A percentile compares a stretch with the other conserved stretches of the same genome.
These are phyloP conservation scores for Anguilla megastoma DNA, from an alignment of 2,797 vertebrate genomes.

Conservation along the genomic window DNA sequence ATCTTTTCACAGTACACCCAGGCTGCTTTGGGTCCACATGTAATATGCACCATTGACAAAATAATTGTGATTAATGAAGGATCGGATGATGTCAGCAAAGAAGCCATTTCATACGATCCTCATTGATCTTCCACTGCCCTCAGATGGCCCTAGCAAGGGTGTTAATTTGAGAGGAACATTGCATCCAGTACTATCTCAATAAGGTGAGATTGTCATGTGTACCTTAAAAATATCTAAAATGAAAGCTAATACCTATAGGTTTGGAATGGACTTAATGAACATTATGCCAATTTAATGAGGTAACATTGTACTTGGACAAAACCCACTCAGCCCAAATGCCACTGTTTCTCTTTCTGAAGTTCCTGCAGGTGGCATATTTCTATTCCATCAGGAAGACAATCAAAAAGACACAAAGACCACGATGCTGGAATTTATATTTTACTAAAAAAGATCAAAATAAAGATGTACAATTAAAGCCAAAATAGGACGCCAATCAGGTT, in stretches of 20 bases:
- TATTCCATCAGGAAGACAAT: background rate
- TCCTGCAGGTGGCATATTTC: background rate
- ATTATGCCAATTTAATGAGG: too few species aligned
- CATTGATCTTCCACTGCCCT: too few species aligned
- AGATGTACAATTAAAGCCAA: constrained; percentile 69
- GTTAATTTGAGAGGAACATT: too few species aligned
- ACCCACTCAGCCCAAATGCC: background rate
- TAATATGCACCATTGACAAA: background rate
- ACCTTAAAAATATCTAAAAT: too few species aligned
- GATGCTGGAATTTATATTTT: constrained; percentile 65
- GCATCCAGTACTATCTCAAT: too few species aligned
- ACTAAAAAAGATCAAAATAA: constrained; percentile 76
- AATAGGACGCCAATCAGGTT: constrained; percentile 61
- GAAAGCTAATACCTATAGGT: too few species aligned
- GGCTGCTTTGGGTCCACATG: background rate
- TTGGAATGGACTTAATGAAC: too few species aligned
- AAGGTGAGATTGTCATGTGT: too few species aligned
- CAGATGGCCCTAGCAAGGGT: too few species aligned
- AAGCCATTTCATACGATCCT: too few species aligned
- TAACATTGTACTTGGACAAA: background rate
- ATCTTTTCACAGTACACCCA: background rate
- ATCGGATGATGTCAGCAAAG: background rate
- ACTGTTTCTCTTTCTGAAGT: background rate
- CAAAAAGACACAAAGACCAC: constrained; percentile 49
- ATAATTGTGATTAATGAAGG: background rate